phyloP scores from a whole-genome alignment of 2,888 invertebrate species.

The Capitulum mitella region DNA sequence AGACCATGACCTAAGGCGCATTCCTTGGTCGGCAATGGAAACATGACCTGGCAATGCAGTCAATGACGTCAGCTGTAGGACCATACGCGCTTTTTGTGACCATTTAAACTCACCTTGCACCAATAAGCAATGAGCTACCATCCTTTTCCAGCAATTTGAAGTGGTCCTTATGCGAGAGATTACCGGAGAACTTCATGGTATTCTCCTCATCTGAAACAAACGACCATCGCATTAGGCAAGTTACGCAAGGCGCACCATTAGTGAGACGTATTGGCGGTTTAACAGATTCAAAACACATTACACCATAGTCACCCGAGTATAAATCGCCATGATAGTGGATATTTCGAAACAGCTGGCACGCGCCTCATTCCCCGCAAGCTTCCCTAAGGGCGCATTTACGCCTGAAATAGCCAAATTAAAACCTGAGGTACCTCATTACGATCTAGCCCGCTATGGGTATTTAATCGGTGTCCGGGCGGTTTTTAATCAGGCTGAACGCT shows the following conservation, averaged over 20 bases:
- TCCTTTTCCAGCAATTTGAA: conserved; percentile 84
- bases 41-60: too few species aligned
- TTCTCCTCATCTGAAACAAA: conserved; percentile 31
- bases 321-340: not conserved
- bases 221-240: not conserved
- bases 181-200: conserved; percentile 67
- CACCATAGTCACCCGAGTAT: not conserved
- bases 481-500: not conserved
- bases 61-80: too few species aligned
- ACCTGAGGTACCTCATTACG: not conserved
- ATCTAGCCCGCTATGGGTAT: not conserved
- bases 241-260: not conserved
- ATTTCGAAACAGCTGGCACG: not conserved
- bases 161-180: conserved; percentile 73
- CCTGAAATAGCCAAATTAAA: not conserved
- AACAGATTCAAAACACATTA: conserved; percentile 10
- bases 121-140: conserved; percentile 74
- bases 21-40: too few species aligned
- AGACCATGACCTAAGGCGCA: too few species aligned
- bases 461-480: not conserved
- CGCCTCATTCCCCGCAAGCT: not conserved
- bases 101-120: conserved; percentile 61
- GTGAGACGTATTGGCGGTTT: not conserved
- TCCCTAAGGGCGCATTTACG: not conserved
- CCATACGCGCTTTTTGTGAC: too few species aligned